These are phyloP conservation scores for Geophilus truncorum DNA, from an alignment of 2,888 invertebrate genomes.

Conservation along the genomic window DNA sequence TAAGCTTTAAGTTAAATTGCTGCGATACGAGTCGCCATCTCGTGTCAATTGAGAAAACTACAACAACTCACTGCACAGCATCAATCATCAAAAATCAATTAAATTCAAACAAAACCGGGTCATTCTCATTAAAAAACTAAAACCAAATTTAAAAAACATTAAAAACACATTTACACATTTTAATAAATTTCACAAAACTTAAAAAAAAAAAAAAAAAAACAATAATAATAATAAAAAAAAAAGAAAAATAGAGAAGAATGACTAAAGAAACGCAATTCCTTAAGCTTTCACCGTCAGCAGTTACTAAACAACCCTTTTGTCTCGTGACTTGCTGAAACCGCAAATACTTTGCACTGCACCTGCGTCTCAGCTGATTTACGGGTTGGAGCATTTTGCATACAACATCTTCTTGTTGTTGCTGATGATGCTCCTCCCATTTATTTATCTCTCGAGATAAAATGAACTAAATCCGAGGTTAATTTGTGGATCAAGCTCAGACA, in stretches of 20 bases:
- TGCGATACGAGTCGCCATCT: no score
- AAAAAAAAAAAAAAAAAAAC: not conserved
- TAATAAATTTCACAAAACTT: no score
- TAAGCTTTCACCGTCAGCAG: not conserved
- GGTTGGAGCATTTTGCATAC: not conserved
- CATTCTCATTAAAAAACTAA: no score
- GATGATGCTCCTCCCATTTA: not conserved
- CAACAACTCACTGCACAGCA: no score
- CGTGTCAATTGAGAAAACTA: no score
- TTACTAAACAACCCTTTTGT: slow-evolving; percentile 11
- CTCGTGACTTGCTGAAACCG: not conserved
- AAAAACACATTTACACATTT: no score
- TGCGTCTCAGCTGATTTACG: slow-evolving; percentile 1
- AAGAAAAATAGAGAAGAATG: not conserved
- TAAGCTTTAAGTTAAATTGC: no score
- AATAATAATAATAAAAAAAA: not conserved
- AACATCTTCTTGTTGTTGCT: not conserved
- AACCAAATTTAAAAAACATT: no score
- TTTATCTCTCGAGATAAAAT: not conserved
- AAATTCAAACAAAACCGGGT: no score
- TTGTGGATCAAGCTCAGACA: no score
- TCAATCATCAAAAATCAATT: no score
- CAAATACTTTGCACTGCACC: slow-evolving; percentile 5
- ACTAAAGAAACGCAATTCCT: no score
- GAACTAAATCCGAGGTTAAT: not conserved